phyloP scores from a whole-genome alignment of 2,888 invertebrate species.

The Thumatha senex region DNA sequence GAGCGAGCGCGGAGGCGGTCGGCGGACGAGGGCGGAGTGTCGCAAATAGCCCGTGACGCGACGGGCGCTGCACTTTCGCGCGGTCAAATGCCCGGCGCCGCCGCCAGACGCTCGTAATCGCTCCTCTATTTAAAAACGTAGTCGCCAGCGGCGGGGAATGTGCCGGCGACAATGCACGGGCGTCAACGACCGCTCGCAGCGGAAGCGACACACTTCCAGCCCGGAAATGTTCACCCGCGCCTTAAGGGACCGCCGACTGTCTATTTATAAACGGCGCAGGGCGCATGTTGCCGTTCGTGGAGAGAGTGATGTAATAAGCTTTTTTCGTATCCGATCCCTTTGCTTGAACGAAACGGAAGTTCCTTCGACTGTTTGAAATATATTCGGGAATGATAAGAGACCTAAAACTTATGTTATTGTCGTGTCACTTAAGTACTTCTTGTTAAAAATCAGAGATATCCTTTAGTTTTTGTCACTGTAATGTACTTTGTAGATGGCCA shows the following conservation, averaged over 20 bases:
- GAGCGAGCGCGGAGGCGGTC: conserved; percentile 10
- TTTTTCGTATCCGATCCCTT: conserved; percentile 57
- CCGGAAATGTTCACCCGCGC: conserved; percentile 80
- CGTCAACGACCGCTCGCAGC: conserved; percentile 80
- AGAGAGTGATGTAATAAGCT: conserved; percentile 66
- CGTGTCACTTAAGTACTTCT: neutral
- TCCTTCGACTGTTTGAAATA: conserved; percentile 5
- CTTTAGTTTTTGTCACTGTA: no score
- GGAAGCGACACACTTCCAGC: conserved; percentile 83
- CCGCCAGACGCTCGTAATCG: conserved; percentile 78
- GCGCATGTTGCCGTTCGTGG: conserved; percentile 51
- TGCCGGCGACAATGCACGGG: conserved; percentile 73
- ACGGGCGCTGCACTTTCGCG: conserved; percentile 80
- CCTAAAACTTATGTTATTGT: conserved; percentile 2
- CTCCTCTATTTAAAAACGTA: conserved; percentile 81
- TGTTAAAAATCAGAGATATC: no score
- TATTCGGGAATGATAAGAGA: conserved; percentile 5
- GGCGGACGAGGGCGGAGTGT: conserved; percentile 40
- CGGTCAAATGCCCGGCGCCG: conserved; percentile 78
- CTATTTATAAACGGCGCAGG: conserved; percentile 73
- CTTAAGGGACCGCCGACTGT: conserved; percentile 73
- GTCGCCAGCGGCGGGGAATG: conserved; percentile 75
- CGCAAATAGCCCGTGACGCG: conserved; percentile 81
- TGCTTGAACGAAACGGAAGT: conserved; percentile 27
- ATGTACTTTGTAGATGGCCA: no score